phyloP scores from a whole-genome alignment of 1,140 invertebrate genomes.

The Pteromalus puparum region DNA sequence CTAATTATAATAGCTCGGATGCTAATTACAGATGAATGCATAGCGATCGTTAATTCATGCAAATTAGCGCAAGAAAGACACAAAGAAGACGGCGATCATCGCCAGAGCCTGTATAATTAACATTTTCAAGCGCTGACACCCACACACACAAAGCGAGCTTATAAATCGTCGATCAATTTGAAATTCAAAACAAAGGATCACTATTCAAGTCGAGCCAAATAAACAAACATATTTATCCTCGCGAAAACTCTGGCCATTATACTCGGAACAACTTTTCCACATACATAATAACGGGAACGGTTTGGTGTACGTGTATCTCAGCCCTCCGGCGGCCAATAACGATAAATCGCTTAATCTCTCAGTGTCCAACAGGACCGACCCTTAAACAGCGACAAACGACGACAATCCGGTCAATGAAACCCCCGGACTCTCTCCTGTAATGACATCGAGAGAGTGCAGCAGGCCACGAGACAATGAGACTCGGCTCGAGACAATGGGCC shows the following conservation, averaged over 20 bases:
- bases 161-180: background rate
- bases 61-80: background rate
- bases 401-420: background rate
- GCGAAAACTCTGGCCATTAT: no score
- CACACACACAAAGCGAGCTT: background rate
- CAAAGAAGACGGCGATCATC: background rate
- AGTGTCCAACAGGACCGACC: background rate
- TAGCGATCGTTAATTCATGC: background rate
- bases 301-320: no score
- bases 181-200: no score
- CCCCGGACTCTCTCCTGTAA: background rate
- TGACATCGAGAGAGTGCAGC: background rate
- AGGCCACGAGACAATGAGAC: background rate
- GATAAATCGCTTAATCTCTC: background rate
- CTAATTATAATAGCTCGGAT: background rate
- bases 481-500: background rate
- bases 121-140: background rate
- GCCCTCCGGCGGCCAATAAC: background rate
- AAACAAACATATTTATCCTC: background rate
- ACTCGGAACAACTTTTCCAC: no score
- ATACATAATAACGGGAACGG: no score
- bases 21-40: constrained; percentile 1
- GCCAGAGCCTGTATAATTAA: background rate
- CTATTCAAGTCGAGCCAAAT: background rate
- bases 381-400: background rate